Evolutionary conservation across 2,113 vertebrate species (phyloP), one percentile per base, ranked within the genome.

Genomic region (Scatophagus argus): DNA sequence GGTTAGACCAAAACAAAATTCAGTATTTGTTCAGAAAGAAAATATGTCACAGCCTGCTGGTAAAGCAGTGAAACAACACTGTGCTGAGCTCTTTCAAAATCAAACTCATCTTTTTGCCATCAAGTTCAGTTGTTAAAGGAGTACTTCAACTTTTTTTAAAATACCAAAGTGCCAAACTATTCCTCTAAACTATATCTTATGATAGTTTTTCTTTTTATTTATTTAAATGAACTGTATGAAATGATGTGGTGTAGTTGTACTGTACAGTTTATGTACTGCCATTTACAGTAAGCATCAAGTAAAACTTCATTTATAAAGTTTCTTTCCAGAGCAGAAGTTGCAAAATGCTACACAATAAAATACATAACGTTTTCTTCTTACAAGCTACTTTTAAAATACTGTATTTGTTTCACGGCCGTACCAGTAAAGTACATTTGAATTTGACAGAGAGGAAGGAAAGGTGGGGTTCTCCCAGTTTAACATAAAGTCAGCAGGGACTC

Each of bases 401-500:
- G 29, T 5, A 1, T 11, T 10, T 13, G 19, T 49, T 32, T 44
- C 17, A 31, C 11, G 11, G 13, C 43, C 4, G n/a, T 4, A 16
- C 0, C 6, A 43, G 16, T 13, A 5, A 29, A 25, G 5, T 1
- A 23, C 16, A 59, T 61, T 41, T 23, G 41, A 58, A 56, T 63
- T 12, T 29, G 2, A 0, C 12, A 8, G 11, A 1, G 4, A 2
- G 4, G 36, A 31, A 13, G 27, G 54, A 0, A 34, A 70, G 44
- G 41, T 3, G 44, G 59, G 44, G 64, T 52, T 61, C 31, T 44
- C 65, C 49, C 54, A 12, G n/a, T 9, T 17, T 7, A 21, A 46
- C 61, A 67, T 62, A 71, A 84, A 71, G 79, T 41, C 9, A 2
- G 12, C 5, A 59, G 83, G 83, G 85, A 43, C 64, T 79, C 34